phyloP scores from a whole-genome alignment of 2,797 vertebrate species.

The Rhodeus uyekii region DNA sequence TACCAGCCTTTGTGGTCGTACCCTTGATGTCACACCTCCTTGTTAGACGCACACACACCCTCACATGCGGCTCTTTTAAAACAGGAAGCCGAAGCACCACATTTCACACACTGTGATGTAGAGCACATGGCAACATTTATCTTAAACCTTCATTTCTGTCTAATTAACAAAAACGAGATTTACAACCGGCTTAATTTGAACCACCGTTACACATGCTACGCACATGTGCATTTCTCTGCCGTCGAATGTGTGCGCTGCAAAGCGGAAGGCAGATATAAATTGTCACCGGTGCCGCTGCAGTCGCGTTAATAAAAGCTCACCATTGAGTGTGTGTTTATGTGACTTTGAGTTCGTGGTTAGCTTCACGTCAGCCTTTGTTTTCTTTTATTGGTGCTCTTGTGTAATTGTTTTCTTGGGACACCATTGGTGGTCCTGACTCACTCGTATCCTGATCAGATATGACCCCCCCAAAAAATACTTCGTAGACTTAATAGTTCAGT shows the following conservation, averaged over 20 bases:
- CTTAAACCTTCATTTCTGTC: slow-evolving; percentile 75
- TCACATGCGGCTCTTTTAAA: slow-evolving; percentile 47
- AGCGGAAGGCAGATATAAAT: slow-evolving; percentile 52
- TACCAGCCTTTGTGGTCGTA: slow-evolving; percentile 31
- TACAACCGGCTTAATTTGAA: slow-evolving; percentile 69
- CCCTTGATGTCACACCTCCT: slow-evolving; percentile 35
- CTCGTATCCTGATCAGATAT: not conserved
- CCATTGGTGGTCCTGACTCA: slow-evolving; percentile 10
- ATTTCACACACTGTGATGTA: slow-evolving; percentile 51
- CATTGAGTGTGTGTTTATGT: slow-evolving; percentile 53
- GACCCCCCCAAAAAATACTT: not conserved
- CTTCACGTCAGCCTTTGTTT: not conserved
- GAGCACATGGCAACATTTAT: slow-evolving; percentile 79
- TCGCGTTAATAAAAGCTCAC: slow-evolving; percentile 8
- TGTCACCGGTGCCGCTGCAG: slow-evolving; percentile 23
- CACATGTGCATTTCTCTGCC: slow-evolving; percentile 60
- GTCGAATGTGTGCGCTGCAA: slow-evolving; percentile 1
- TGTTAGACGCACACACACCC: slow-evolving; percentile 30
- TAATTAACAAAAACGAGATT: slow-evolving; percentile 77
- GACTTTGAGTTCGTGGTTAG: slow-evolving; percentile 52
- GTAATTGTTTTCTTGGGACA: not conserved
- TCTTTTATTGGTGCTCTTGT: not conserved
- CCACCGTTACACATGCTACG: slow-evolving; percentile 45
- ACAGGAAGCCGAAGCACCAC: slow-evolving; percentile 44
- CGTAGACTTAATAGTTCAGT: not conserved